phyloP scores from a whole-genome alignment of 2,888 invertebrate genomes.

The Thymelicus acteon region DNA sequence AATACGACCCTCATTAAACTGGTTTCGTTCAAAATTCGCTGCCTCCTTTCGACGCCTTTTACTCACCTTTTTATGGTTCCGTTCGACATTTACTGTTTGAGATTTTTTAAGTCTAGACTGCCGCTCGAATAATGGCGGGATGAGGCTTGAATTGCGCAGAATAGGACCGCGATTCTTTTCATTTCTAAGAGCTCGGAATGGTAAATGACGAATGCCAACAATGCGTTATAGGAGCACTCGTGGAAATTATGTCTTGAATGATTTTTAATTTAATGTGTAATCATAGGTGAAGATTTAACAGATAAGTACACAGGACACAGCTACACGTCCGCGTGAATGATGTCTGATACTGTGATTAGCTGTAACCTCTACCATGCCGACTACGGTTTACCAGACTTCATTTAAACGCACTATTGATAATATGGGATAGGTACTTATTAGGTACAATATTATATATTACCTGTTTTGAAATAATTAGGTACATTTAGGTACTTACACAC shows the following conservation, averaged over 20 bases:
- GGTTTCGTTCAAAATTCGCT: slow-evolving; percentile 84
- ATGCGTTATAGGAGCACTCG: slow-evolving; percentile 45
- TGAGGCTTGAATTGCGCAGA: slow-evolving; percentile 61
- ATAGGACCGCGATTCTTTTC: slow-evolving; percentile 64
- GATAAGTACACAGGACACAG: no score
- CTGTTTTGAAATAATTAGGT: no score
- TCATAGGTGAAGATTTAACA: background rate
- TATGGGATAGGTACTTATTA: no score
- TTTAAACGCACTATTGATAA: no score
- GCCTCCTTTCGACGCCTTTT: slow-evolving; percentile 85
- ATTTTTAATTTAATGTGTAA: slow-evolving; percentile 12
- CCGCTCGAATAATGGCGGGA: slow-evolving; percentile 60
- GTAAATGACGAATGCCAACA: slow-evolving; percentile 54
- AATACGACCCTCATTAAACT: slow-evolving; percentile 85
- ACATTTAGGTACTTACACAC: no score
- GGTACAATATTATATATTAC: no score
- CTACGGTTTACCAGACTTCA: no score
- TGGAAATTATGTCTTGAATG: slow-evolving; percentile 16
- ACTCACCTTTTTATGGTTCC: slow-evolving; percentile 84
- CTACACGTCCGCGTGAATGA: no score
- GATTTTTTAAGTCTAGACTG: slow-evolving; percentile 73
- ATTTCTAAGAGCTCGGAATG: slow-evolving; percentile 52
- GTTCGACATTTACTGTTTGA: slow-evolving; percentile 81
- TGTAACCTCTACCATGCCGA: no score
- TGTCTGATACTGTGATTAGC: no score